A percentile compares a stretch with the other conserved stretches of the same genome.
phyloP scores from a whole-genome alignment of 2,113 vertebrate genomes.

The Syngnathus typhle region DNA sequence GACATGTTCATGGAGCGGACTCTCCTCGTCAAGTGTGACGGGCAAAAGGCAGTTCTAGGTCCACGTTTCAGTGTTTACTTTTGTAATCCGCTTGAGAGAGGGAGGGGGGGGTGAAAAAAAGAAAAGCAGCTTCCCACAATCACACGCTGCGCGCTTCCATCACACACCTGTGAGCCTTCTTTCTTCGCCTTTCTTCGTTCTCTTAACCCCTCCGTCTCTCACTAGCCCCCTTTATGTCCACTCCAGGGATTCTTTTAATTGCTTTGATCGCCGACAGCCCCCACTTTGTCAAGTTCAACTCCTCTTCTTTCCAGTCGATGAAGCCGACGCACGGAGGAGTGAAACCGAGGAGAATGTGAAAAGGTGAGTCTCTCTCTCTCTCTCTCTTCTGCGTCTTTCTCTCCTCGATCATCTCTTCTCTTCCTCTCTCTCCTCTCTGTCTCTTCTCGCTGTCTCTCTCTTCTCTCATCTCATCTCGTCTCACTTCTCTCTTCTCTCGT shows the following conservation, averaged over 20 bases:
- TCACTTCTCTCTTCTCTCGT: neutral
- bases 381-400: too few species aligned
- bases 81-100: constrained; percentile 40
- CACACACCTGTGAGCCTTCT: constrained; percentile 41
- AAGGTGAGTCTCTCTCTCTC: constrained; percentile 2
- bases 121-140: constrained; percentile 20
- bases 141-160: constrained; percentile 45
- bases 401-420: constrained; percentile 15
- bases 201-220: neutral
- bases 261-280: constrained; percentile 27
- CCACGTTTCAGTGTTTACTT: constrained; percentile 34
- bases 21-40: constrained; percentile 36
- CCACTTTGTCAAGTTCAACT: constrained; percentile 18
- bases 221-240: constrained; percentile 11
- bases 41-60: constrained; percentile 9
- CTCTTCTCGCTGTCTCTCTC: constrained; percentile 13
- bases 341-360: constrained; percentile 30
- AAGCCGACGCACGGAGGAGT: constrained; percentile 12
- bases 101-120: neutral
- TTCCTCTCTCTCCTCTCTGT: constrained; percentile 20
- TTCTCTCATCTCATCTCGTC: too few species aligned
- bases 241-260: constrained; percentile 26
- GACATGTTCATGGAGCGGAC: constrained; percentile 68
- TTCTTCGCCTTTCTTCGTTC: constrained; percentile 1
- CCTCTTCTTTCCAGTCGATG: constrained; percentile 23